Percentiles rank a stretch among this genome's conserved stretches.
phyloP scores from a whole-genome alignment of 2,888 invertebrate species.

The Neria commutata region DNA sequence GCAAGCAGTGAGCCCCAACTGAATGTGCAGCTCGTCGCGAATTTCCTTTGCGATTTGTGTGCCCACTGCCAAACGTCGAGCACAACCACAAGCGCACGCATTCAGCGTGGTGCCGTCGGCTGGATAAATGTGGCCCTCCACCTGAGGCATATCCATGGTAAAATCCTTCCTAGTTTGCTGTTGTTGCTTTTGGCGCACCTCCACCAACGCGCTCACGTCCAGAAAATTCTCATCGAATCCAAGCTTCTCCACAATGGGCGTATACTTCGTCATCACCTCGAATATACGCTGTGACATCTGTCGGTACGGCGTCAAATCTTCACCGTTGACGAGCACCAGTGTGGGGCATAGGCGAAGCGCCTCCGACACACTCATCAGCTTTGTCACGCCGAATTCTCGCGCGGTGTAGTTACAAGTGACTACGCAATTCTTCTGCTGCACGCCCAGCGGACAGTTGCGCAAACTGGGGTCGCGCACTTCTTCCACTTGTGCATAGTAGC shows the following conservation, averaged over 20 bases:
- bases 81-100: slow-evolving; percentile 78
- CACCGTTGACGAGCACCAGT: slow-evolving; percentile 78
- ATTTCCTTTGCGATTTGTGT: slow-evolving; percentile 79
- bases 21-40: slow-evolving; percentile 70
- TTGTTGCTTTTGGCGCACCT: slow-evolving; percentile 36
- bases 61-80: slow-evolving; percentile 71
- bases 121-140: slow-evolving; percentile 66
- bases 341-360: slow-evolving; percentile 76
- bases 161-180: slow-evolving; percentile 31
- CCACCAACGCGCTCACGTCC: slow-evolving; percentile 72
- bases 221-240: slow-evolving; percentile 87
- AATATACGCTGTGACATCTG: slow-evolving; percentile 79
- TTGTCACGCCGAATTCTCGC: slow-evolving; percentile 75
- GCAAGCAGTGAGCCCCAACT: slow-evolving; percentile 78
- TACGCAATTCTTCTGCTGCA: slow-evolving; percentile 83
- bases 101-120: slow-evolving; percentile 63
- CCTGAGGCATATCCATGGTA: slow-evolving; percentile 29
- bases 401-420: slow-evolving; percentile 87
- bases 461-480: slow-evolving; percentile 75
- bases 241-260: slow-evolving; percentile 77
- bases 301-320: slow-evolving; percentile 82
- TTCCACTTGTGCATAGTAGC: slow-evolving; percentile 87
- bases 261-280: slow-evolving; percentile 73
- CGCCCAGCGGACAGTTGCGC: slow-evolving; percentile 73
- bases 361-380: slow-evolving; percentile 79